Conservation (phyloP, 2,797 vertebrate species). For the Garrulus glandarius region DNA sequence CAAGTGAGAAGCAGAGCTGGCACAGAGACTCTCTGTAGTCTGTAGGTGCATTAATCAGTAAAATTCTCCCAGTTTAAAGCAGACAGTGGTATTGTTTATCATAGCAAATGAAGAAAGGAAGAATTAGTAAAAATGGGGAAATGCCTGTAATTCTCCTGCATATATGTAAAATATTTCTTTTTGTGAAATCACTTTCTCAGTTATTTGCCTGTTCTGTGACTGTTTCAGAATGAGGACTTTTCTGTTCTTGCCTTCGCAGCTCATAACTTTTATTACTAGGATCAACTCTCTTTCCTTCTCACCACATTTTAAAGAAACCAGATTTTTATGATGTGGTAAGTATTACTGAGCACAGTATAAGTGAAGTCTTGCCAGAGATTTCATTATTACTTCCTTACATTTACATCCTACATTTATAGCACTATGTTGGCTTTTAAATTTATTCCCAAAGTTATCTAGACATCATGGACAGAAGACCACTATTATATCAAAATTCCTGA, state of each 20-base stretch:
- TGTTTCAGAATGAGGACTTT: not conserved
- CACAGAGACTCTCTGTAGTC: not conserved
- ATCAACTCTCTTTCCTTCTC: conserved; percentile 43
- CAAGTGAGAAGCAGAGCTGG: not conserved
- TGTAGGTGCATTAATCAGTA: not conserved
- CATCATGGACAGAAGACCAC: not conserved
- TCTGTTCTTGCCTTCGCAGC: conserved; percentile 16
- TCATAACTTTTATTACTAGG: conserved; percentile 56
- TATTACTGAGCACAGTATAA: conserved; percentile 6
- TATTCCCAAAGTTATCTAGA: conserved; percentile 5
- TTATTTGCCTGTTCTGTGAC: not conserved
- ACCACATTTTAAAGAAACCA: conserved; percentile 38
- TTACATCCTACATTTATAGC: conserved; percentile 32
- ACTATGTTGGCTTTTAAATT: conserved; percentile 24
- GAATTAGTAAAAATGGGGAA: not conserved
- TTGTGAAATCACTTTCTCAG: not conserved
- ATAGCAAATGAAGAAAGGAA: not conserved
- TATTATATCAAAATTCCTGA: not conserved
- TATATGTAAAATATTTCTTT: not conserved
- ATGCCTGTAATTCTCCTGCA: not conserved
- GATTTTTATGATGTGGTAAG: conserved; percentile 64
- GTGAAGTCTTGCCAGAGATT: conserved; percentile 36
- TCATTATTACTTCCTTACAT: conserved; percentile 43
- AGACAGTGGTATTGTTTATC: not conserved
- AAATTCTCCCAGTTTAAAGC: not conserved